These are phyloP conservation scores for Neria commutata DNA, from an alignment of 2,888 invertebrate species.

Conservation along the genomic window DNA sequence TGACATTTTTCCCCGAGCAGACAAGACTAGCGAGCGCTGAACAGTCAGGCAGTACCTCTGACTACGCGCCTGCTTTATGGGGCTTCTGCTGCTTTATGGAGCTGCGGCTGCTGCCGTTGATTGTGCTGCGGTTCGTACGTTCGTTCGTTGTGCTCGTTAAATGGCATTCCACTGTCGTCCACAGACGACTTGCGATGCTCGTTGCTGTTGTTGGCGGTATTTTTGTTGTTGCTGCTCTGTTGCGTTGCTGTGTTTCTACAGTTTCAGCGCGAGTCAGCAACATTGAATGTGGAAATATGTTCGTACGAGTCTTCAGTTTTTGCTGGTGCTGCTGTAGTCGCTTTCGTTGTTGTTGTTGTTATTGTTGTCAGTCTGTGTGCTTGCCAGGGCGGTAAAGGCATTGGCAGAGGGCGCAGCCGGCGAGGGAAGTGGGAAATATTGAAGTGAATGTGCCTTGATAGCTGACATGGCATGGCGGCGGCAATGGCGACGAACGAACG, in stretches of 20 bases:
- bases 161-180: conserved; percentile 32
- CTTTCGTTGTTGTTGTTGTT: conserved; percentile 13
- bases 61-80: conserved; percentile 15
- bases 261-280: conserved; percentile 43
- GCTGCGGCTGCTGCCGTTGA: conserved; percentile 23
- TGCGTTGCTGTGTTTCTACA: too few relatives aligned
- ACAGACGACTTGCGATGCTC: conserved; percentile 36
- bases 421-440: conserved; percentile 26
- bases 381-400: conserved; percentile 15
- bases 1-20: too few relatives aligned
- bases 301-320: conserved; percentile 38
- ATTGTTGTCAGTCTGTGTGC: conserved; percentile 24
- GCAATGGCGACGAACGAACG: conserved; percentile 31
- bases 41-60: too few relatives aligned
- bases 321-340: neutral
- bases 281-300: conserved; percentile 41
- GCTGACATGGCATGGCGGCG: conserved; percentile 36
- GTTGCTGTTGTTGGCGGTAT: conserved; percentile 39
- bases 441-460: conserved; percentile 42
- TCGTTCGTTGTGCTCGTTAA: conserved; percentile 2
- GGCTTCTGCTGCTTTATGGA: conserved; percentile 30
- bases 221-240: conserved; percentile 30
- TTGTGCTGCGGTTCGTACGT: conserved; percentile 35
- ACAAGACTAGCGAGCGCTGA: too few relatives aligned
- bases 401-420: conserved; percentile 5